Evolutionary conservation across 2,113 vertebrate genomes (phyloP).

Genomic region (Cichladusa arquata): DNA sequence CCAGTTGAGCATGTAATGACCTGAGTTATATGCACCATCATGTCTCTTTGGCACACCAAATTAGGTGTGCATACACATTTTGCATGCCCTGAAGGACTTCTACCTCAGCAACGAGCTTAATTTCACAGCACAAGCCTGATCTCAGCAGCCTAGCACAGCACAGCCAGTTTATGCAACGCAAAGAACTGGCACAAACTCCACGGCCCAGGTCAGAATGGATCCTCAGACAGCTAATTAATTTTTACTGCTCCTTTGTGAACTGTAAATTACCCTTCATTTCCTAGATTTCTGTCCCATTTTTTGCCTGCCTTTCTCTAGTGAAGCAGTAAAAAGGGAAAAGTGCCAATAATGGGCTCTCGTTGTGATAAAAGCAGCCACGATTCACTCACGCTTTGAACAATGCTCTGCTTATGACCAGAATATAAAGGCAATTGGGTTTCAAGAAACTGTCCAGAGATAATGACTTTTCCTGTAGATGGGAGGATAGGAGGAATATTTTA

Average conservation of each 20-base stretch:
- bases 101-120: neutral
- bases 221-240: slow-evolving; percentile 69
- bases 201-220: neutral
- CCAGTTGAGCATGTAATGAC: slow-evolving; percentile 52
- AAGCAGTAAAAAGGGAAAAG: slow-evolving; percentile 50
- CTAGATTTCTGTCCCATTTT: slow-evolving; percentile 66
- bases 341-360: slow-evolving; percentile 44
- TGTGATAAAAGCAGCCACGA: slow-evolving; percentile 38
- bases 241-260: slow-evolving; percentile 67
- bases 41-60: slow-evolving; percentile 42
- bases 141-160: slow-evolving; percentile 1
- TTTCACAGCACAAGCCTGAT: slow-evolving; percentile 20
- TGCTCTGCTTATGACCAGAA: slow-evolving; percentile 46
- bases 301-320: slow-evolving; percentile 12
- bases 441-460: slow-evolving; percentile 36
- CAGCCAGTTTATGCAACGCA: neutral
- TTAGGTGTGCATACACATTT: slow-evolving; percentile 50
- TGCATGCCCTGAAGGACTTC: slow-evolving; percentile 28
- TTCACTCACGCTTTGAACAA: neutral
- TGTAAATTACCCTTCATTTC: slow-evolving; percentile 68
- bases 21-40: slow-evolving; percentile 31
- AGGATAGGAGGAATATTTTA: slow-evolving; percentile 2
- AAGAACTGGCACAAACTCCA: slow-evolving; percentile 40
- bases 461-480: slow-evolving; percentile 35
- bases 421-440: slow-evolving; percentile 28